Evolutionary conservation across 2,888 invertebrate species (phyloP), one percentile per base, ranked within the genome.

Genomic region (Desoria tigrina): DNA sequence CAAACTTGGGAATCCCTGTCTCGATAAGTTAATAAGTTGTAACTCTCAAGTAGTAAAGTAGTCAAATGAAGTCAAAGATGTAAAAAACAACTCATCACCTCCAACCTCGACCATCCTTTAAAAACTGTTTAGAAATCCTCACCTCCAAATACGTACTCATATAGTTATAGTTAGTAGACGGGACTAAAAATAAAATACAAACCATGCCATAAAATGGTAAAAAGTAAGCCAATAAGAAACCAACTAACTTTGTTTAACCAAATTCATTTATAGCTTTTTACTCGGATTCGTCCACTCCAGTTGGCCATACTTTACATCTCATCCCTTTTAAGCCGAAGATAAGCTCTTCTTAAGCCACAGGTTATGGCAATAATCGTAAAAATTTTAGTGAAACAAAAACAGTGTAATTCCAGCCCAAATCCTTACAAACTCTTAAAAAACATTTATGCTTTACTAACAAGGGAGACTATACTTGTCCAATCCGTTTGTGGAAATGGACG

Each of bases 401-500:
- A n/a, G n/a, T n/a, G 4, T 21, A 9, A 6, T 16, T 45, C 45
- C 45, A 45, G 45, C 45, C 45, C 45, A 45, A 45, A 45, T 45
- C 45, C 45, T 11, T 18, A 6, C 45, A 45, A 11, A 18, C n/a
- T 45, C 45, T 18, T 9, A 6, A 16, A 45, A 45, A 18, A 6
- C 45, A 45, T n/a, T 45, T 16, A 16, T 45, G 45, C 16, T 21
- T 45, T 45, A 45, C 45, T 45, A 45, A 45, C 45, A 45, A 45
- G 45, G 45, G 6, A 16, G 16, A 45, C 21, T 4, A 45, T 21
- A 18, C 9, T 45, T 45, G 6, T 45, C 21, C 6, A 45, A 45
- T 16, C 39, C 16, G 39, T 9, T 39, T 39, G 9, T 11, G 16
- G 16, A 11, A 39, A 39, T 39, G 16, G 9, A 39, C 39, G 16